Evolutionary conservation across 2,113 vertebrate species (phyloP).

Genomic region (Chelonoidis abingdonii): DNA sequence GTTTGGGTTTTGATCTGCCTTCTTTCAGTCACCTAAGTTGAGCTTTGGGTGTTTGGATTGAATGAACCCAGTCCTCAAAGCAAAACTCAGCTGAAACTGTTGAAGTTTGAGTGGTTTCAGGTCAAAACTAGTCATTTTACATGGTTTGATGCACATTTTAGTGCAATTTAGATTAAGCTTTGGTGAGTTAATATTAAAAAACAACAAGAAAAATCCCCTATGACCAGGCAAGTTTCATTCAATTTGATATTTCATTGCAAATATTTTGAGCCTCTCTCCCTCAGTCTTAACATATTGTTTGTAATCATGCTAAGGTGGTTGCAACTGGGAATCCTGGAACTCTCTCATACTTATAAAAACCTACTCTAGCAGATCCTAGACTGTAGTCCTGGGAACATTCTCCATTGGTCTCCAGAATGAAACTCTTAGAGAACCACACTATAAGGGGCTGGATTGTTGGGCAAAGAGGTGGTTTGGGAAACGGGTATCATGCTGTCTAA

Average conservation of each 20-base stretch:
- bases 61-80: fast-evolving
- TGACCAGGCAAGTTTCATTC: not conserved
- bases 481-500: too few species aligned
- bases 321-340: fast-evolving
- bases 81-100: not conserved
- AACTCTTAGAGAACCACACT: not conserved
- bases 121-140: not conserved
- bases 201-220: not conserved
- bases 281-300: not conserved
- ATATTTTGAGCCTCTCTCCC: not conserved
- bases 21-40: not conserved
- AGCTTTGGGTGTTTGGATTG: not conserved
- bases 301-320: not conserved
- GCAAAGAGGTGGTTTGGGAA: not conserved
- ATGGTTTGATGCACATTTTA: not conserved
- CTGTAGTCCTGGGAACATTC: not conserved
- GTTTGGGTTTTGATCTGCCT: not conserved
- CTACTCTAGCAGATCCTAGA: not conserved
- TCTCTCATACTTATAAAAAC: not conserved
- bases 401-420: not conserved
- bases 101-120: not conserved
- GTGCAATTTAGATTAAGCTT: not conserved
- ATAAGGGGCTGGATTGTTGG: not conserved
- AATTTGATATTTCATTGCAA: not conserved
- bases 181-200: not conserved